Evolutionary conservation across 2,113 vertebrate species (phyloP).

Genomic region (Aythya baeri): DNA sequence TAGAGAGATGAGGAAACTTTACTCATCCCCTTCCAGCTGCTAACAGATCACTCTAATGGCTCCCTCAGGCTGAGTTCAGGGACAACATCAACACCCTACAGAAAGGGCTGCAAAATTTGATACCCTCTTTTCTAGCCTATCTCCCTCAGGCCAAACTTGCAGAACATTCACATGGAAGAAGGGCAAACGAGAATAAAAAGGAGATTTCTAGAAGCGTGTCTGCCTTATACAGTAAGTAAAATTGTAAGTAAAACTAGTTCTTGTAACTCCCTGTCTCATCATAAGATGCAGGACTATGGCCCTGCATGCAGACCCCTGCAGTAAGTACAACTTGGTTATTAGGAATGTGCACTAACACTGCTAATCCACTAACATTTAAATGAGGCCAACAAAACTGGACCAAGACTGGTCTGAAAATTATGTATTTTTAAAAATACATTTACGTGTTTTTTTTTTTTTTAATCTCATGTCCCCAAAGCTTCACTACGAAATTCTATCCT

Average conservation of each 20-base stretch:
- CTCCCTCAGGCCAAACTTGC: background rate
- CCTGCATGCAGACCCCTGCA: background rate
- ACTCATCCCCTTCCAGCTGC: background rate
- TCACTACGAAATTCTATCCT: background rate
- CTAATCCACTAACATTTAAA: background rate
- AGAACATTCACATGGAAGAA: background rate
- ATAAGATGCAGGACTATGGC: background rate
- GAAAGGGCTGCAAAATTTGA: background rate
- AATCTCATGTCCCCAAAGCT: background rate
- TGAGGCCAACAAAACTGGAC: background rate
- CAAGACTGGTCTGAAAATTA: background rate
- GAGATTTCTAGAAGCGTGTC: background rate
- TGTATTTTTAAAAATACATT: rapidly evolving
- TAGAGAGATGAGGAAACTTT: background rate
- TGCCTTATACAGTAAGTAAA: background rate
- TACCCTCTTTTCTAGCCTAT: background rate
- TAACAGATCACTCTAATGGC: background rate
- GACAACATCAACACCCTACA: background rate
- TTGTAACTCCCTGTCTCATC: background rate
- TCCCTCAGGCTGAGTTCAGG: background rate
- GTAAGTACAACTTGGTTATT: rapidly evolving
- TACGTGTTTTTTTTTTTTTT: background rate
- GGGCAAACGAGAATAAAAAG: background rate
- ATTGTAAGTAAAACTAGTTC: background rate
- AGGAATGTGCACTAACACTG: background rate